These are phyloP conservation scores for Actinopyga echinites DNA, from an alignment of 53 echinoderm and acorn worm genomes.

Conservation along the genomic window DNA sequence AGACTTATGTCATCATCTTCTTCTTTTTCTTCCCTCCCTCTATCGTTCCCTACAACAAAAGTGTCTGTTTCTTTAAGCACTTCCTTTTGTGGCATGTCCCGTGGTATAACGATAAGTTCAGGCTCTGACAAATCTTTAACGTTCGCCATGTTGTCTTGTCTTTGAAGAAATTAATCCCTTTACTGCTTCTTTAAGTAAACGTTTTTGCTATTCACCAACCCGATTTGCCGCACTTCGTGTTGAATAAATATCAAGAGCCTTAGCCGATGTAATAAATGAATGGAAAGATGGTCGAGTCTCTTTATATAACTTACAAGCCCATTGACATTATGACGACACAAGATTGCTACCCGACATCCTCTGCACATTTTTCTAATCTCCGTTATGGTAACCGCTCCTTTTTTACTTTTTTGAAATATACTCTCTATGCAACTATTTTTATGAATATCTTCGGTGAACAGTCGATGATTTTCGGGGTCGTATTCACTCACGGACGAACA, in stretches of 20 bases:
- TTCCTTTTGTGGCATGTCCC: too few species aligned
- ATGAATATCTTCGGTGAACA: neutral
- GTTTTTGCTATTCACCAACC: neutral
- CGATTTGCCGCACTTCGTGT: neutral
- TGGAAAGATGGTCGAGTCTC: neutral
- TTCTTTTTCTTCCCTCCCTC: too few species aligned
- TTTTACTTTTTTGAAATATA: neutral
- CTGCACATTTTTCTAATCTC: neutral
- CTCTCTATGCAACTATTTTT: neutral
- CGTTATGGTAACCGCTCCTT: neutral
- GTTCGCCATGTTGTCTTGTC: too few species aligned
- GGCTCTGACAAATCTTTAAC: too few species aligned
- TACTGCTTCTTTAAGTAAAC: too few species aligned
- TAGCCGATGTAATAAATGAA: neutral
- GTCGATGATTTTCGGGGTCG: neutral
- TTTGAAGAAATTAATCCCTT: too few species aligned
- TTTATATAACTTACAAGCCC: neutral
- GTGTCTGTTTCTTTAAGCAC: too few species aligned
- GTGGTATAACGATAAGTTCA: too few species aligned
- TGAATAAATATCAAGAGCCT: neutral
- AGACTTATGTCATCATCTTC: too few species aligned
- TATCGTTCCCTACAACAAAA: too few species aligned
- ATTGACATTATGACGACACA: neutral
- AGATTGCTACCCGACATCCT: neutral
- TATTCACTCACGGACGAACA: neutral